These are phyloP conservation scores for Martes martes DNA, from an alignment of 2,113 vertebrate genomes.

Conservation along the genomic window DNA sequence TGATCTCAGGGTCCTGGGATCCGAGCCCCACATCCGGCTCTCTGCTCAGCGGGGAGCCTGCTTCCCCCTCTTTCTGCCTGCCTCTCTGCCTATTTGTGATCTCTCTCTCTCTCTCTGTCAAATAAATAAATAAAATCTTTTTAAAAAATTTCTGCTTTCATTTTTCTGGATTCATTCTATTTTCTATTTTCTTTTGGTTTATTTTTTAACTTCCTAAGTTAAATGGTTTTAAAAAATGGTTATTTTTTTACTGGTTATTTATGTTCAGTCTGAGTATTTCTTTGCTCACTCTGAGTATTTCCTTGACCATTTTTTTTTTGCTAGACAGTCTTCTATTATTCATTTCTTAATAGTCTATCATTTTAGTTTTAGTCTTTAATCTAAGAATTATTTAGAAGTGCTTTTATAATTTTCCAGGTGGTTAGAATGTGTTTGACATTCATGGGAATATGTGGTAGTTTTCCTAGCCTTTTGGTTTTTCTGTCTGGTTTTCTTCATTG, in stretches of 20 bases:
- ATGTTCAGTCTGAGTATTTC: background rate
- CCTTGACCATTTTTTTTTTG: background rate
- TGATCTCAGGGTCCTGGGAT: too few relatives aligned
- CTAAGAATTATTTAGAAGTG: background rate
- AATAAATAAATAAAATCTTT: too few relatives aligned
- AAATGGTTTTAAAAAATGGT: background rate
- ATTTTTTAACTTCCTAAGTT: background rate
- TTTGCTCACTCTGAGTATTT: background rate
- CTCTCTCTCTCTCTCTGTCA: too few relatives aligned
- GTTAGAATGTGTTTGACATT: background rate
- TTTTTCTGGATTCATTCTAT: background rate
- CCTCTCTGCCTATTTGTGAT: too few relatives aligned
- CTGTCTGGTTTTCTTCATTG: conserved; percentile 16
- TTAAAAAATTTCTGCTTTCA: background rate
- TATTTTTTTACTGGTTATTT: background rate
- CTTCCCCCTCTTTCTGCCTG: too few relatives aligned
- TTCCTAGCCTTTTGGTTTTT: background rate
- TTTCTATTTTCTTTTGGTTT: conserved; percentile 24
- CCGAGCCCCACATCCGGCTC: rapidly evolving
- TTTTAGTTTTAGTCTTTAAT: conserved; percentile 20
- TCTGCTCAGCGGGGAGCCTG: too few relatives aligned
- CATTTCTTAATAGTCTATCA: background rate
- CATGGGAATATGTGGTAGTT: background rate
- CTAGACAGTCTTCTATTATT: background rate
- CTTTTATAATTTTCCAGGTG: background rate